Conservation (phyloP, 2,888 invertebrate species). For the Scotopteryx bipunctaria region DNA sequence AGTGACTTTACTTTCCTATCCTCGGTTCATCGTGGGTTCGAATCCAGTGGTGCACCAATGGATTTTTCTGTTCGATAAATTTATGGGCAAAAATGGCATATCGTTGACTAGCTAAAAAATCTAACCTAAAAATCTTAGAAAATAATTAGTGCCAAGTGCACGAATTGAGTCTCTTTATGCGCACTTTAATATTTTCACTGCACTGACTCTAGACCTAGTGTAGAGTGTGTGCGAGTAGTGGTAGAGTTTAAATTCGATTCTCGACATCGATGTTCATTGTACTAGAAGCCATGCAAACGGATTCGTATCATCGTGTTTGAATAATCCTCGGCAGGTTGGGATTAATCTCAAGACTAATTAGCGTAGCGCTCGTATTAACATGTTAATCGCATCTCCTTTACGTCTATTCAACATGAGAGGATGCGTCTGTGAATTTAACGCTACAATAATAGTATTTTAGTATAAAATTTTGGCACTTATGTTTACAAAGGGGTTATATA, state of each 20-base stretch:
- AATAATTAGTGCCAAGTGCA: too few species aligned
- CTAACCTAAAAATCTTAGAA: too few species aligned
- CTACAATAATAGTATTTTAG: neutral
- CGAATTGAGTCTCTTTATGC: too few species aligned
- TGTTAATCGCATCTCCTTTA: conserved; percentile 54
- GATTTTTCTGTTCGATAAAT: too few species aligned
- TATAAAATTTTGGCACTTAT: neutral
- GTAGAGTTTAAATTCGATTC: neutral
- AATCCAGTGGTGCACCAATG: too few species aligned
- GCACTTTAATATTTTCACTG: too few species aligned
- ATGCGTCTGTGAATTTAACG: conserved; percentile 4
- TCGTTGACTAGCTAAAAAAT: too few species aligned
- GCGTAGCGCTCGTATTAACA: conserved; percentile 63
- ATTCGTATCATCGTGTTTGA: conserved; percentile 26
- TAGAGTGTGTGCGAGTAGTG: too few species aligned
- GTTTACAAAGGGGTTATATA: neutral
- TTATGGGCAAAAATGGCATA: too few species aligned
- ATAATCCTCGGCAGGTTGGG: conserved; percentile 38
- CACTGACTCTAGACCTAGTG: too few species aligned
- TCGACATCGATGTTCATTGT: conserved; percentile 9
- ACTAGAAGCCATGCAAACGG: conserved; percentile 15
- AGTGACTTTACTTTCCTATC: too few species aligned
- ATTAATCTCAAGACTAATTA: conserved; percentile 65
- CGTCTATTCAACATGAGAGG: conserved; percentile 39
- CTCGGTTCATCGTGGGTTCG: too few species aligned